Percentiles rank a stretch among this genome's conserved stretches.
Conservation (phyloP, 2,888 invertebrate genomes). For the Pristionchus fissidentatus region DNA sequence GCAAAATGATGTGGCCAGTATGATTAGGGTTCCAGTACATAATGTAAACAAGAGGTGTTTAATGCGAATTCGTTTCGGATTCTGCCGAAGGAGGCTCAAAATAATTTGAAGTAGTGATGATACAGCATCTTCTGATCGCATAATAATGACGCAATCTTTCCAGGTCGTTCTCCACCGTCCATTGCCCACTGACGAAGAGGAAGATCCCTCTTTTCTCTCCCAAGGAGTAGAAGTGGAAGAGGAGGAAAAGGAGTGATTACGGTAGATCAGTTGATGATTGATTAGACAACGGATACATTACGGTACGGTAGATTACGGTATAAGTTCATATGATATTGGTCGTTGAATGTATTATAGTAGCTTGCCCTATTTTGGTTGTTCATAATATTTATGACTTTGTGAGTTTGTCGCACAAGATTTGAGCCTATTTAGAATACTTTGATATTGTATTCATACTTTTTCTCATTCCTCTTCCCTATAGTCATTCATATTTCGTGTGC, state of each 20-base stretch:
- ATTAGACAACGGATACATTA: not conserved
- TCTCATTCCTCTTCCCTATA: no score
- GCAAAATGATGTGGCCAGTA: no score
- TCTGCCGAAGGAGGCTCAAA: no score
- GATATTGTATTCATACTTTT: not conserved
- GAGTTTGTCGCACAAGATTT: no score
- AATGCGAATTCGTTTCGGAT: no score
- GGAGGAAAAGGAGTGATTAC: conserved; percentile 25
- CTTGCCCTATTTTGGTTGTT: not conserved
- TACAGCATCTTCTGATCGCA: no score
- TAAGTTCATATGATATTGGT: not conserved
- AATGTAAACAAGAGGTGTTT: no score
- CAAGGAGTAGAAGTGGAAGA: conserved; percentile 16
- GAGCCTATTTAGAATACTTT: not conserved
- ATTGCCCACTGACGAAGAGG: not conserved
- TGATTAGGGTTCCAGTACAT: no score
- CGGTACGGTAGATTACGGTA: not conserved
- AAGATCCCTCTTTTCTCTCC: not conserved
- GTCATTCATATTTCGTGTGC: not conserved
- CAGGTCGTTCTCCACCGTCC: not conserved
- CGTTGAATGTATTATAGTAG: not conserved
- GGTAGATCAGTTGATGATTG: not conserved
- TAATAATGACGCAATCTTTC: not conserved
- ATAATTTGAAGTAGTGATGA: no score
- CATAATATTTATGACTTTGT: no score